Conservation (phyloP, 2,888 invertebrate species). For the Gerris lacustris region DNA sequence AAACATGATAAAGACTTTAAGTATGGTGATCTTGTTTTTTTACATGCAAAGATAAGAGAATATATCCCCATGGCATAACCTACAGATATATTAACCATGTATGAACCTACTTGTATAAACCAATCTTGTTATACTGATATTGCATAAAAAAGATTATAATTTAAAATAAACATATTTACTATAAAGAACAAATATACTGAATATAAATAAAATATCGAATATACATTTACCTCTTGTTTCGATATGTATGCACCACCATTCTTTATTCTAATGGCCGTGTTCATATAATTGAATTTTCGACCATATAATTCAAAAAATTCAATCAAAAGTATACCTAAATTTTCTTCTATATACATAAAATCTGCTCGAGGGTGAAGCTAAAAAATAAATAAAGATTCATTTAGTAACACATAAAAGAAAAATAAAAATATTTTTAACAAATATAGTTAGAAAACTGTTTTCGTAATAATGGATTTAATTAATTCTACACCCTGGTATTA, state of each 20-base stretch:
- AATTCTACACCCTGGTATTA: no score
- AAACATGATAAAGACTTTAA: no score
- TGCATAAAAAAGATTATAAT: no score
- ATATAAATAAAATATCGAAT: not conserved
- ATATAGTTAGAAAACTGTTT: no score
- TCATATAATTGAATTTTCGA: slow-evolving; percentile 87
- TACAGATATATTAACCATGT: no score
- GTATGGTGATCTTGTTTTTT: no score
- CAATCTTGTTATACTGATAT: no score
- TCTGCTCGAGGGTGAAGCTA: slow-evolving; percentile 80
- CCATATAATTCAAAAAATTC: slow-evolving; percentile 98
- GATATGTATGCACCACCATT: slow-evolving; percentile 87
- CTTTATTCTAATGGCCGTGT: slow-evolving; percentile 85
- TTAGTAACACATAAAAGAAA: not conserved
- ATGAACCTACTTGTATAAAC: no score
- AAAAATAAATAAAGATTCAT: slow-evolving; percentile 6
- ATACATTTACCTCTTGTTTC: slow-evolving; percentile 59
- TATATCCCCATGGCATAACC: no score
- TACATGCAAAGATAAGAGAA: no score
- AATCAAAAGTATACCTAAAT: slow-evolving; percentile 85
- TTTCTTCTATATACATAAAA: slow-evolving; percentile 47
- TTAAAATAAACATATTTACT: not conserved
- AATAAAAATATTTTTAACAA: no score
- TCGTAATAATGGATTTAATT: no score
- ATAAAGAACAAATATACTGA: not conserved